These are phyloP conservation scores for Sorex araneus DNA, from an alignment of 2,113 vertebrate genomes.

Conservation along the genomic window DNA sequence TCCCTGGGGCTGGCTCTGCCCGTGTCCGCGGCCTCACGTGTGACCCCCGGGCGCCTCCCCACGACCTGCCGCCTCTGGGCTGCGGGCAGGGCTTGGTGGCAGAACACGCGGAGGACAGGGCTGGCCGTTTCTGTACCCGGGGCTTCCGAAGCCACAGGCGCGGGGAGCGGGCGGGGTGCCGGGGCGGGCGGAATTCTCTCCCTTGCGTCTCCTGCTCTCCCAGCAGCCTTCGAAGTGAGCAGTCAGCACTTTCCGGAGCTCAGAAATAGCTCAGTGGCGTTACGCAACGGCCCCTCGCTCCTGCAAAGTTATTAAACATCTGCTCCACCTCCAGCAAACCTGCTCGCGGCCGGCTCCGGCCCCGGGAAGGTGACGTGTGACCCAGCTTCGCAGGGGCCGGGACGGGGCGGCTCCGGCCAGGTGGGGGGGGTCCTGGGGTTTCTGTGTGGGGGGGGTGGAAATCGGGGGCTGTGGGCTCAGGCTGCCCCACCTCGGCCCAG, in stretches of 20 bases:
- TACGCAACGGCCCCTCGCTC: slow-evolving; percentile 77
- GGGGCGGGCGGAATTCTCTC: background rate
- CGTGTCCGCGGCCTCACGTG: too few relatives aligned
- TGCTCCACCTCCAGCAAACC: slow-evolving; percentile 66
- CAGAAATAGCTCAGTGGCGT: slow-evolving; percentile 83
- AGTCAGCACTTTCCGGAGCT: slow-evolving; percentile 83
- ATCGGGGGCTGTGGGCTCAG: background rate
- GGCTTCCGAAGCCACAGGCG: background rate
- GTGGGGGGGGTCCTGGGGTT: background rate
- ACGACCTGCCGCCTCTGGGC: too few relatives aligned
- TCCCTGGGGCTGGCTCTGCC: too few relatives aligned
- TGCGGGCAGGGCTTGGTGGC: too few relatives aligned
- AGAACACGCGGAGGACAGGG: background rate
- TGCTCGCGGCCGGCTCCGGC: slow-evolving; percentile 4
- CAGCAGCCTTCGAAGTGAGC: slow-evolving; percentile 79
- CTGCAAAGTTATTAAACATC: slow-evolving; percentile 83
- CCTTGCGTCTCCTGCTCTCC: slow-evolving; percentile 74
- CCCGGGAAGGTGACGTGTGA: background rate
- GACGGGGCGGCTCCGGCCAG: background rate
- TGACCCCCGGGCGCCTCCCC: too few relatives aligned
- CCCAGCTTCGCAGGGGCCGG: background rate
- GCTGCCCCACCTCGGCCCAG: background rate
- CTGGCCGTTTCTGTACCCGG: background rate
- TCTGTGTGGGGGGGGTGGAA: background rate
- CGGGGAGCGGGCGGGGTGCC: background rate